Base-by-base conservation (phyloP, 1,140 invertebrate species). In the Rhagoletis pomonella region DNA sequence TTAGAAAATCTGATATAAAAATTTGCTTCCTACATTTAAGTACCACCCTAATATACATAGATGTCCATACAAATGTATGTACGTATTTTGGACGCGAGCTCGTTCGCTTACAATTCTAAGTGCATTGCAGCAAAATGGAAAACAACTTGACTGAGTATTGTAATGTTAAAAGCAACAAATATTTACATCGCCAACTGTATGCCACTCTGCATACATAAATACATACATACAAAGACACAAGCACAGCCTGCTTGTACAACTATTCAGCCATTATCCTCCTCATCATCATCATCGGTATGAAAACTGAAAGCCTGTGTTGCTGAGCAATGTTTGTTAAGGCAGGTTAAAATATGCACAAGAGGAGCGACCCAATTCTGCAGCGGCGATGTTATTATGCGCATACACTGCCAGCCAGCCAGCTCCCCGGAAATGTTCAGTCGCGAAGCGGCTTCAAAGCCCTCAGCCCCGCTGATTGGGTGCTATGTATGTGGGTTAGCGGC, bases 151-250 rank as follows among this genome's bases (percentile, higher is more conserved):
- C 59, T 85, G 5, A 17, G 58, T 29, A 88, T 88, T 67, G 39
- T 73, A 88, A 87, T 77, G 87, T 50, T 87, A 64, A 88, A 88
- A 86, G 87, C 87, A 88, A 88, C 87, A 88, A 88, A 88, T 88
- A 88, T 88, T 88, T 88, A 86, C 67, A 77, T 39, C 55, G 50
- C 39, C 29, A 4, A 12, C n/a, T 65, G n/a, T 50, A 55, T 29
- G 29, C 50, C 5, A 55, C 1, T 55, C 9, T 55, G 10, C 10
- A 50, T 42, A 39, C 86, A 29, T 29, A 29, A 29, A 29, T 29
- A 29, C 29, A 29, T 29, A 29, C 29, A 29, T 29, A 29, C 17
- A 67, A 60, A 67, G 0, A 19, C 17, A 14, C 62, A 55, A 6
- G 9, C 44, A 85, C n/a, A 42, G 55, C 19, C n/a, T 9, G 29